Evolutionary conservation across 1,140 invertebrate species (phyloP).

Genomic region (Achatina immaculata): DNA sequence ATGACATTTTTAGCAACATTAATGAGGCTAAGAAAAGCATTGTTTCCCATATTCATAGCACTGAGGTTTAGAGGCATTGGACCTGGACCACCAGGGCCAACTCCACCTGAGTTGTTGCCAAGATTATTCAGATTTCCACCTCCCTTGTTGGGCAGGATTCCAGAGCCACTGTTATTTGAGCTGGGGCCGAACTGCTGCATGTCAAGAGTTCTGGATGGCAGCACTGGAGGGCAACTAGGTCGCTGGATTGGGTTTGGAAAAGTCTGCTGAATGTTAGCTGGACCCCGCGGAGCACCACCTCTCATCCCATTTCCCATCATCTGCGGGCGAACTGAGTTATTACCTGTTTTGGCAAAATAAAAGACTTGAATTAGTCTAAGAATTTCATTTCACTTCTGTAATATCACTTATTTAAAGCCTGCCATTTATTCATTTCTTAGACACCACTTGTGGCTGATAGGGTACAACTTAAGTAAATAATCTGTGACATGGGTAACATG

Average conservation of each 20-base stretch:
- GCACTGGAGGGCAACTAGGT: slow-evolving; percentile 42
- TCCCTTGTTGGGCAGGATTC: slow-evolving; percentile 20
- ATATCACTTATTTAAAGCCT: too few relatives aligned
- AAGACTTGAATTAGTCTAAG: too few relatives aligned
- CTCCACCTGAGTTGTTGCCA: slow-evolving; percentile 17
- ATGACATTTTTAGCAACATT: slow-evolving; percentile 27
- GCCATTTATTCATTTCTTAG: too few relatives aligned
- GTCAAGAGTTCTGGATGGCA: not conserved
- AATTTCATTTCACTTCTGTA: too few relatives aligned
- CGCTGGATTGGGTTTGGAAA: slow-evolving; percentile 62
- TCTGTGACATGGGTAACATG: too few relatives aligned
- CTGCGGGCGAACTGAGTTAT: slow-evolving; percentile 46
- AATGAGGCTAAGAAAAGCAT: slow-evolving; percentile 21
- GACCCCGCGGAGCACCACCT: slow-evolving; percentile 40
- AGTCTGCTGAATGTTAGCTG: slow-evolving; percentile 33
- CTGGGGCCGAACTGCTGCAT: slow-evolving; percentile 18
- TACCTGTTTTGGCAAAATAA: not conserved
- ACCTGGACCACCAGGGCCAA: not conserved
- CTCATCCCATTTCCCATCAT: slow-evolving; percentile 53
- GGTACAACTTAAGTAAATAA: too few relatives aligned
- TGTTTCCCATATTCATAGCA: slow-evolving; percentile 29
- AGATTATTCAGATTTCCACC: slow-evolving; percentile 20
- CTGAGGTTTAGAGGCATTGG: slow-evolving; percentile 12
- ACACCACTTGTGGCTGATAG: too few relatives aligned
- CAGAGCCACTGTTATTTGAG: not conserved